Base-by-base conservation (phyloP, 2,113 vertebrate genomes). In the Orthonyx spaldingii region DNA sequence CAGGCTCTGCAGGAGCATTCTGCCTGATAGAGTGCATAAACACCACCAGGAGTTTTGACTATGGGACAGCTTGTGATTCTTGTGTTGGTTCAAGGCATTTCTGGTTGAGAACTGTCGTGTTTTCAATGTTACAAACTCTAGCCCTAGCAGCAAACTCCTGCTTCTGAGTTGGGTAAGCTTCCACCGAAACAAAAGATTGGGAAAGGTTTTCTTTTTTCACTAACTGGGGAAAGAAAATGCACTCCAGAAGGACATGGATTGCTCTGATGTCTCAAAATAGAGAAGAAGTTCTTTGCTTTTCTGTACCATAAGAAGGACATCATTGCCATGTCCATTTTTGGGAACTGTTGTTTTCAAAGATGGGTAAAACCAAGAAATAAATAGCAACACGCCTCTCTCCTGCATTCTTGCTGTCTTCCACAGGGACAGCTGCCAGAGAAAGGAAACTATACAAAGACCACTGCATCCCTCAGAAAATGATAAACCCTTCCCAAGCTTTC, bases 281-380 rank as follows among this genome's bases (percentile, higher is more conserved):
- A 93, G 83, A 84, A 90, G 27, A 59, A 30, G 18, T 39, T 86
- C 46, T 88, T 88, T 56, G 21, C 27, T 83, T 30, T 80, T 74
- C 72, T 87, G 33, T 90, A 41, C 10, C 26, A 3, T 69, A 76
- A 69, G 65, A 76, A 63, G 33, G 35, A 84, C 70, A 76, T 39
- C 35, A 49, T 37, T 61, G 61, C 57, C 33, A 39, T 50, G 46
- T 61, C 83, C 80, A 81, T 81, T 92, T 96, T 81, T 13, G 79
- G 64, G 68, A 88, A 74, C 7, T 0, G 0, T 33, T 94, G 37
- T 68, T 93, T 87, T 86, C 68, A 78, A 93, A 90, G 85, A 86
- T 30, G 60, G n/a, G 10, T 90, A 68, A 88, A 96, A 81, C 1
- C 35, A 90, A 87, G 49, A 94, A 96, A 94, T 68, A 96, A 96